Evolutionary conservation across 2,888 invertebrate species (phyloP).

Genomic region (Mesoligia furuncula): DNA sequence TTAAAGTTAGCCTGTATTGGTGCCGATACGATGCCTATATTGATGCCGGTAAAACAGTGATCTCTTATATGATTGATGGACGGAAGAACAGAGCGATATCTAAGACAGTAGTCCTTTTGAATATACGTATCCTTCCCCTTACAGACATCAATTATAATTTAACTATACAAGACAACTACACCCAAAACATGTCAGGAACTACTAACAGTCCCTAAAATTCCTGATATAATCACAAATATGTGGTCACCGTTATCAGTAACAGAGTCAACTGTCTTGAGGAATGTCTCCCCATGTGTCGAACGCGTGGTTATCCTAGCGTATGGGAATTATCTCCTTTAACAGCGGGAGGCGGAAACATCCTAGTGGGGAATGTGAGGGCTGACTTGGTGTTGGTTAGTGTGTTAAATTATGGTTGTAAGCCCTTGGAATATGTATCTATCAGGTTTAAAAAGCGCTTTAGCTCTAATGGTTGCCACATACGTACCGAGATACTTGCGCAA

Average conservation of each 20-base stretch:
- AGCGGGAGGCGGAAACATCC: conserved; percentile 62
- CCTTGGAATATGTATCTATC: not conserved
- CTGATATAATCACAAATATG: conserved; percentile 59
- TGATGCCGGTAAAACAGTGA: too few relatives aligned
- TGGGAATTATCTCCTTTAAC: conserved; percentile 68
- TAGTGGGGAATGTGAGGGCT: conserved; percentile 33
- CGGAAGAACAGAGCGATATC: not conserved
- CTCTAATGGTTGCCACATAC: too few relatives aligned
- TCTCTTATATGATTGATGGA: conserved; percentile 4
- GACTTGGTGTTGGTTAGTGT: not conserved
- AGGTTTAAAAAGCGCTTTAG: too few relatives aligned
- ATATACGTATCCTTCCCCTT: not conserved
- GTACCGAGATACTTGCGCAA: too few relatives aligned
- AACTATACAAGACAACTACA: conserved; percentile 49
- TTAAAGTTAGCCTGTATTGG: too few relatives aligned
- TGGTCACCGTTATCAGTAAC: conserved; percentile 60
- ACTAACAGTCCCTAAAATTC: conserved; percentile 55
- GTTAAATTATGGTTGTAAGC: conserved; percentile 18
- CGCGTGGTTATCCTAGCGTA: conserved; percentile 57
- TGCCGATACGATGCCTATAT: too few relatives aligned
- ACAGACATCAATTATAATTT: conserved; percentile 56
- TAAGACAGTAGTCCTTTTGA: not conserved
- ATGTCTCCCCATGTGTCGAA: conserved; percentile 52
- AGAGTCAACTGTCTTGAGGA: conserved; percentile 52
- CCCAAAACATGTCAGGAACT: conserved; percentile 58